These are phyloP conservation scores for Lathronympha strigana DNA, from an alignment of 2,888 invertebrate species.

Conservation along the genomic window DNA sequence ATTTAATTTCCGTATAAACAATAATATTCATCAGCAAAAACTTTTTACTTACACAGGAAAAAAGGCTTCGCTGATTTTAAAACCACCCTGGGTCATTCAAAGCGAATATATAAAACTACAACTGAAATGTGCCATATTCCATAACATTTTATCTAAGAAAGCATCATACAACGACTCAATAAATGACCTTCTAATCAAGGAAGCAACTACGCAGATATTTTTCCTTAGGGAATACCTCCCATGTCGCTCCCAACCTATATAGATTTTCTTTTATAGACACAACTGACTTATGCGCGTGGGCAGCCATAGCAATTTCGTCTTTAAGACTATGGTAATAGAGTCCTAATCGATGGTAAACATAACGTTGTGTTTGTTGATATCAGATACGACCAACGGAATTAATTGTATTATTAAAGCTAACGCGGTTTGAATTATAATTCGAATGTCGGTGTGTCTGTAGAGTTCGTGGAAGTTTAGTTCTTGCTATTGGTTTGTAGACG, in stretches of 20 bases:
- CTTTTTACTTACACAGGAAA: no score
- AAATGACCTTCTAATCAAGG: conserved; percentile 39
- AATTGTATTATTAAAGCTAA: conserved; percentile 78
- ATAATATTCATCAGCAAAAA: no score
- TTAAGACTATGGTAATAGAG: conserved; percentile 43
- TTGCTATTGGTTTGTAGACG: conserved; percentile 21
- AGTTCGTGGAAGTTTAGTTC: conserved; percentile 60
- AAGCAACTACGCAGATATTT: conserved; percentile 53
- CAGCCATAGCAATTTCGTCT: conserved; percentile 44
- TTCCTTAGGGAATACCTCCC: conserved; percentile 68
- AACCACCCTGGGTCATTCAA: no score
- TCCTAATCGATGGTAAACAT: conserved; percentile 44
- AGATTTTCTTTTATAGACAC: conserved; percentile 57
- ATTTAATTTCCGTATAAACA: no score
- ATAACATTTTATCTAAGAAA: no score
- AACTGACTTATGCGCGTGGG: conserved; percentile 42
- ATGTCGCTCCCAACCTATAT: conserved; percentile 60
- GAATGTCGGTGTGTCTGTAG: conserved; percentile 62
- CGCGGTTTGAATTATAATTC: conserved; percentile 65
- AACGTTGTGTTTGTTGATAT: conserved; percentile 52
- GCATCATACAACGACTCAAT: neutral
- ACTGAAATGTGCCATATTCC: no score
- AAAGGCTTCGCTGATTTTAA: no score
- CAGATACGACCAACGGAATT: conserved; percentile 73
- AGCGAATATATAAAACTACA: no score